Percentiles rank a stretch among this genome's conserved stretches.
Evolutionary conservation across 35 echinoderm and acorn worm species (phyloP).

Genomic region (Lytechinus pictus): DNA sequence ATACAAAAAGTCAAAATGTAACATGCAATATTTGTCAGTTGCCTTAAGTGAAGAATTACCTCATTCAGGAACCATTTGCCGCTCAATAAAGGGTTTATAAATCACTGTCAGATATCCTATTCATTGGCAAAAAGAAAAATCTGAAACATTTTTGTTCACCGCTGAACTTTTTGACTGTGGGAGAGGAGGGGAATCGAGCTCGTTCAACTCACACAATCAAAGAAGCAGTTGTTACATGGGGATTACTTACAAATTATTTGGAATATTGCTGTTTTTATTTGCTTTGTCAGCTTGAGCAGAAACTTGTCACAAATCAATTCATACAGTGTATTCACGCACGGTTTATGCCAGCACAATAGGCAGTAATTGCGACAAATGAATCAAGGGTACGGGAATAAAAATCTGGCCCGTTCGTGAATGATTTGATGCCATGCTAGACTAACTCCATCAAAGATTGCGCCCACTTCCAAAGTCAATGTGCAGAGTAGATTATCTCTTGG

Average conservation of each 20-base stretch:
- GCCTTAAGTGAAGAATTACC: neutral
- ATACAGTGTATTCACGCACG: neutral
- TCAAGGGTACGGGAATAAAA: neutral
- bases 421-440: neutral
- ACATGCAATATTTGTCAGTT: neutral
- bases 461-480: neutral
- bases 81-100: neutral
- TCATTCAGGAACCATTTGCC: constrained; percentile 1
- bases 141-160: neutral
- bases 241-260: constrained; percentile 10
- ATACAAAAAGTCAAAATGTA: neutral
- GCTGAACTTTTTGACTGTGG: neutral
- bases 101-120: neutral
- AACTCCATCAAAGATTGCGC: neutral
- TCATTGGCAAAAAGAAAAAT: neutral
- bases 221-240: neutral
- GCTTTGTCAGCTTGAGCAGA: neutral
- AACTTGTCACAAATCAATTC: neutral
- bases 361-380: neutral
- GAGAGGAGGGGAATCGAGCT: neutral
- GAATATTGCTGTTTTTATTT: neutral
- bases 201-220: neutral
- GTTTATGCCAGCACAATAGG: neutral
- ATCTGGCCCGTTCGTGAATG: neutral
- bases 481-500: neutral